Percentiles rank a stretch among this genome's conserved stretches.
phyloP scores from a whole-genome alignment of 2,113 vertebrate genomes.

The Columba livia region DNA sequence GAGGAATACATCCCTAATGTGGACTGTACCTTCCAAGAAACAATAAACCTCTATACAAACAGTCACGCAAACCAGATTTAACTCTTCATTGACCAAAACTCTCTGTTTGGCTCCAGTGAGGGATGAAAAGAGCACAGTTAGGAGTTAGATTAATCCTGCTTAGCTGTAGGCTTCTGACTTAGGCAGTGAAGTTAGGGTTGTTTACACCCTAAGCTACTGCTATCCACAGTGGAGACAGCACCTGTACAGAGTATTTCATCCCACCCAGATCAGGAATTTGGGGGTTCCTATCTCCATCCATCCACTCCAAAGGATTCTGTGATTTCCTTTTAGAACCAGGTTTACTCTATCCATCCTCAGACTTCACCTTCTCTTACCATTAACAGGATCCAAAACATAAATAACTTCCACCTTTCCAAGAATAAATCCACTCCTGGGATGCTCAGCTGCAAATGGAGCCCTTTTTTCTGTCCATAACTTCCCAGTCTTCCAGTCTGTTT shows the following conservation, averaged over 20 bases:
- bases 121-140: not conserved
- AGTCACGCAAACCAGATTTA: not conserved
- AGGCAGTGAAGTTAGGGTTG: not conserved
- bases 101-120: not conserved
- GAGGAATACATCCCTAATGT: not conserved
- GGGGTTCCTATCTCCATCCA: not conserved
- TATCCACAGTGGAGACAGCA: not conserved
- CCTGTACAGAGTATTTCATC: not conserved
- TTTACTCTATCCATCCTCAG: not conserved
- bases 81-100: not conserved
- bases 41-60: conserved; percentile 1
- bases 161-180: not conserved
- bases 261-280: not conserved
- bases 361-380: not conserved
- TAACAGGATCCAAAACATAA: not conserved
- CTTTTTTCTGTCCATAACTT: not conserved
- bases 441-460: not conserved
- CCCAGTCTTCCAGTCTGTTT: not conserved
- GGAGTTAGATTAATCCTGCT: not conserved
- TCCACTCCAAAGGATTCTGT: not conserved
- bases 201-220: not conserved
- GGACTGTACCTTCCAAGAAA: conserved; percentile 2
- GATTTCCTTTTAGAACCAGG: not conserved
- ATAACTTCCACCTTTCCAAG: not conserved
- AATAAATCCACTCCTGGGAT: not conserved